Evolutionary conservation across 1,140 invertebrate species (phyloP), one percentile per base, ranked within the genome.

Genomic region (Agraylea sexmaculata): DNA sequence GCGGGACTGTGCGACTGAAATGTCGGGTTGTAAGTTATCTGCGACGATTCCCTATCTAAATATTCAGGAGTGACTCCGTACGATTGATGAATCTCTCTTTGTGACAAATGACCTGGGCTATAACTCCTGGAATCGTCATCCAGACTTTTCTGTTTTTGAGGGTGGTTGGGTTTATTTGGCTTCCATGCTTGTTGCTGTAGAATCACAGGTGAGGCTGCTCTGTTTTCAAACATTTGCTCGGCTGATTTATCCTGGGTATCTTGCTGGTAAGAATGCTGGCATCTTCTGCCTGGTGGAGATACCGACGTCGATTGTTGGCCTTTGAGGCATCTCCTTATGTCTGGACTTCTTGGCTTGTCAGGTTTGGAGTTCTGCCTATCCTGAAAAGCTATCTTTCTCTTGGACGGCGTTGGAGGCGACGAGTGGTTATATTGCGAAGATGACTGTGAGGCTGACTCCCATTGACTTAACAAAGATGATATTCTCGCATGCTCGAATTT

Each of bases 391-490:
- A 23, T 29, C 38, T 36, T 44, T 25, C 29, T 13, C 10, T 36
- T 34, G 11, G 35, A 38, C 18, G 35, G 35, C 1, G 37, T 45
- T 2, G 43, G 43, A 3, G 47, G 43, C 1, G 43, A 43, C 17
- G 47, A 46, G 13, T 42, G 40, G 15, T 45, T 42, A 39, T 35
- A 41, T 23, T 41, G 46, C 34, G 61, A 64, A 20, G 60, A 64
- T 8, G 69, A 66, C 21, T 68, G 54, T 22, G 73, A 75, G 2
- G 70, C 68, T 17, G 73, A 74, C 20, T 74, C 68, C 75, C 75
- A 77, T 52, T 75, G 67, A 42, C 73, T 69, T 37, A 76, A 64
- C 23, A 77, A 53, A 19, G 66, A 60, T 47, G 65, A 64, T 45
- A 74, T 58, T 40, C 74, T 57, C 41, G 70, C 70, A 42, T 66